These are phyloP conservation scores for Peromyscus melanophrys DNA, from an alignment of 2,797 vertebrate species.

Conservation along the genomic window DNA sequence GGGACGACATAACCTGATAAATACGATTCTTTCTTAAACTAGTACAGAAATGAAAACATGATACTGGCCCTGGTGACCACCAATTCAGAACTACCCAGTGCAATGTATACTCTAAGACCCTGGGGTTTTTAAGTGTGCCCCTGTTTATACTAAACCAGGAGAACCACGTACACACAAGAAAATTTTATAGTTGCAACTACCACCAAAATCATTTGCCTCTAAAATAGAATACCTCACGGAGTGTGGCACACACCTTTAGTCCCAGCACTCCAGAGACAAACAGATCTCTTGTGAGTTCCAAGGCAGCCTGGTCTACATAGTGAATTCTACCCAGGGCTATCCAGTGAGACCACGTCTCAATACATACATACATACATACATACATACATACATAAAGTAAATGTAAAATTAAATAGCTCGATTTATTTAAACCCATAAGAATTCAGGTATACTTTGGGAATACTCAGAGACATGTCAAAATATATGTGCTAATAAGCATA, in stretches of 20 bases:
- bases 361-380: neutral
- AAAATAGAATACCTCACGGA: neutral
- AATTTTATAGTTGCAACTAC: neutral
- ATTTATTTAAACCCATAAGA: neutral
- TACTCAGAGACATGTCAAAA: neutral
- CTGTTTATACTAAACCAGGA: neutral
- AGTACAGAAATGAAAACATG: neutral
- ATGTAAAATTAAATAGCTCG: slow-evolving; percentile 27
- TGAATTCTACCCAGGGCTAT: neutral
- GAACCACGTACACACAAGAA: neutral
- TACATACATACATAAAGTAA: neutral
- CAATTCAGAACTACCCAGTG: neutral
- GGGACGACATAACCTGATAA: neutral
- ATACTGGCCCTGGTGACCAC: neutral
- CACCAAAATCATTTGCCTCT: neutral
- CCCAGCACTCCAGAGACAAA: neutral
- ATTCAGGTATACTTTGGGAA: neutral
- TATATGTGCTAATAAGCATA: neutral
- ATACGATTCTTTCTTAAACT: neutral
- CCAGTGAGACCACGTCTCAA: neutral
- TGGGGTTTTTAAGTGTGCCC: neutral
- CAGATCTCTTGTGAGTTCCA: neutral
- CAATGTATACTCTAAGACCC: neutral
- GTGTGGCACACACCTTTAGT: neutral
- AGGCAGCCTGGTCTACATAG: neutral